phyloP scores from a whole-genome alignment of 1,140 invertebrate species.

The Conopomorpha cramerella region DNA sequence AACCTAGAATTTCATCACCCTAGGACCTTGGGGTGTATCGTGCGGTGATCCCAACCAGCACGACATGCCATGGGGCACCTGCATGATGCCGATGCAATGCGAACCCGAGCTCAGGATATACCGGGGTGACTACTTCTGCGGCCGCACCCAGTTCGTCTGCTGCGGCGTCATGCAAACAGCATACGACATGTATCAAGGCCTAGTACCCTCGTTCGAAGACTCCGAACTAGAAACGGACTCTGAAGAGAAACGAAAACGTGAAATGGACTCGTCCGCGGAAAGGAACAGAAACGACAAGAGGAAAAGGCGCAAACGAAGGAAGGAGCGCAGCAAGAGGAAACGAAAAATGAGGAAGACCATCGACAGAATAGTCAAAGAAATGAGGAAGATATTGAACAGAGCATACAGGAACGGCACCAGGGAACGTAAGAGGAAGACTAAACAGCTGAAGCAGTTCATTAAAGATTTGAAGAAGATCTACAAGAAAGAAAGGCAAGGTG shows the following conservation, averaged over 20 bases:
- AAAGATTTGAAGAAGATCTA: constrained; percentile 30
- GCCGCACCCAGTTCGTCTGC: constrained; percentile 32
- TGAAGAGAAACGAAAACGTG: no score
- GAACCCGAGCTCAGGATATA: constrained; percentile 36
- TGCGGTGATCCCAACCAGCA: constrained; percentile 45
- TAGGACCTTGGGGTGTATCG: constrained; percentile 39
- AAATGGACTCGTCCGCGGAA: no score
- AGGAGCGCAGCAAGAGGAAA: constrained; percentile 25
- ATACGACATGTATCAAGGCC: constrained; percentile 36
- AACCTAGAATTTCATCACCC: not conserved
- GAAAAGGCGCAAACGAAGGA: constrained; percentile 18
- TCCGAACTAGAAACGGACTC: no score
- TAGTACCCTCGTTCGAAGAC: constrained; percentile 33
- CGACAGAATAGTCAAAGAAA: constrained; percentile 27
- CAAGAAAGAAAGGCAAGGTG: no score
- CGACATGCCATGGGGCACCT: constrained; percentile 41
- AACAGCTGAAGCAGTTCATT: constrained; percentile 37
- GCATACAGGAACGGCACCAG: constrained; percentile 28
- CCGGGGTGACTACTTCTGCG: constrained; percentile 37
- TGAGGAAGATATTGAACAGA: constrained; percentile 28
- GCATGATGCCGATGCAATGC: constrained; percentile 35
- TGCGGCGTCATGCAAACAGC: constrained; percentile 25
- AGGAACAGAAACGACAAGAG: constrained; percentile 11
- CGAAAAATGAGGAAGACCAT: constrained; percentile 28
- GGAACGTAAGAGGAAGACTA: constrained; percentile 28